Base-by-base conservation (phyloP, 2,888 invertebrate genomes). In the Isotomurus palustris region DNA sequence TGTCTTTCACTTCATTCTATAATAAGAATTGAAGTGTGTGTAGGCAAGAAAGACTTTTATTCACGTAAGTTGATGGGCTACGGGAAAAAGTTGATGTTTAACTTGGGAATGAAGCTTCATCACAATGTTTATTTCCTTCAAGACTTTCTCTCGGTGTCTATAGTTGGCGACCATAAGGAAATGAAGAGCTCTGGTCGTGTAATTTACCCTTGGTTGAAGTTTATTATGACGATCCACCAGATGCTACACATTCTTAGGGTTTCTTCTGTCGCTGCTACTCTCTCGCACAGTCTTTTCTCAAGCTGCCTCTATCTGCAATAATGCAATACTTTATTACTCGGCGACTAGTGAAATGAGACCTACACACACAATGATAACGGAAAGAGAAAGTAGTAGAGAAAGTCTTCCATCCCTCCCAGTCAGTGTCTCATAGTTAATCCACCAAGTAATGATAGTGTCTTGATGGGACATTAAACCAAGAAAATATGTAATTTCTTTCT, bases 401-500 rank as follows among this genome's bases (percentile, higher is more conserved):
- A n/a, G n/a, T n/a, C n/a, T n/a, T n/a, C n/a, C 22, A 22, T 24
- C 24, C 21, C 21, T 22, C 4, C 22, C 43, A 43, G 6, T 43
- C 14, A 32, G 8, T 32, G 8, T 10, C 32, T 32, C 32, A 32
- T 32, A 22, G 29, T 45, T 53, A 45, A 53, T 53, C 44, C 35
- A 45, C 19, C n/a, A 45, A 22, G 21, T 29, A 53, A 32, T 44
- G 32, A 29, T 35, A 43, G 27, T 29, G 45, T 21, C 53, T 35
- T 53, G 45, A 53, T 53, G 53, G 53, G 45, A 53, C 53, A 53
- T 53, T 53, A 53, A 44, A 21, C 19, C 44, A 25, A 36, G 24
- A 53, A 45, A 45, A 53, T 25, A 45, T 44, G 53, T 28, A 53
- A 53, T 45, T 53, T 45, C 45, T 45, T 45, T 32, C 17, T 22